Evolutionary conservation across 2,797 vertebrate species (phyloP).

Genomic region (Paedocypris micromegethes): DNA sequence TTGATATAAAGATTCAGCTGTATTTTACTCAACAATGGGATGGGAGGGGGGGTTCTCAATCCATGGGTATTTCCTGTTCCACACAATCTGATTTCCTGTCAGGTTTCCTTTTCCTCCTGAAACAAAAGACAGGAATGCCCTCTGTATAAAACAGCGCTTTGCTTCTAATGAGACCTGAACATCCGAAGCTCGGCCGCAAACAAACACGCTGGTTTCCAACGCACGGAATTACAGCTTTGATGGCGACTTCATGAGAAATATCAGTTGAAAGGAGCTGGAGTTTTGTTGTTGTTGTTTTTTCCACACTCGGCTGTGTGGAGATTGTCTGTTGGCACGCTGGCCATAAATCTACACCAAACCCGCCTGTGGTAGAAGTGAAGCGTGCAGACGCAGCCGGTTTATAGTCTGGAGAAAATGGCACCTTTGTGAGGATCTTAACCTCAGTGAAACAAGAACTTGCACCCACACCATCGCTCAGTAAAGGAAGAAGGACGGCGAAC

Average conservation of each 20-base stretch:
- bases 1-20: conserved; percentile 60
- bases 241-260: too few relatives aligned
- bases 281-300: too few relatives aligned
- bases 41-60: conserved; percentile 81
- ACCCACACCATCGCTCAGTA: conserved; percentile 14
- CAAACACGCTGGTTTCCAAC: too few relatives aligned
- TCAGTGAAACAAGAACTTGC: conserved; percentile 39
- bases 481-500: conserved; percentile 26
- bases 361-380: conserved; percentile 34
- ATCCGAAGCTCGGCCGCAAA: conserved; percentile 18
- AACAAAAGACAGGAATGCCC: conserved; percentile 84
- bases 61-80: conserved; percentile 89
- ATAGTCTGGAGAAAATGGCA: conserved; percentile 42
- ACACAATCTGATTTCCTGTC: conserved; percentile 93
- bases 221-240: too few relatives aligned
- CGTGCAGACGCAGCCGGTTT: conserved; percentile 43
- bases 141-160: conserved; percentile 54
- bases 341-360: conserved; percentile 26
- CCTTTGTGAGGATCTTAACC: conserved; percentile 40
- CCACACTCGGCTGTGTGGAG: too few relatives aligned
- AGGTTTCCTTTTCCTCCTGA: conserved; percentile 91
- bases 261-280: too few relatives aligned
- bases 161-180: conserved; percentile 31
- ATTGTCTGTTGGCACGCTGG: conserved; percentile 24
- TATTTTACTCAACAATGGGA: conserved; percentile 66